phyloP scores from a whole-genome alignment of 2,797 vertebrate genomes.

The Poecilia velifera region DNA sequence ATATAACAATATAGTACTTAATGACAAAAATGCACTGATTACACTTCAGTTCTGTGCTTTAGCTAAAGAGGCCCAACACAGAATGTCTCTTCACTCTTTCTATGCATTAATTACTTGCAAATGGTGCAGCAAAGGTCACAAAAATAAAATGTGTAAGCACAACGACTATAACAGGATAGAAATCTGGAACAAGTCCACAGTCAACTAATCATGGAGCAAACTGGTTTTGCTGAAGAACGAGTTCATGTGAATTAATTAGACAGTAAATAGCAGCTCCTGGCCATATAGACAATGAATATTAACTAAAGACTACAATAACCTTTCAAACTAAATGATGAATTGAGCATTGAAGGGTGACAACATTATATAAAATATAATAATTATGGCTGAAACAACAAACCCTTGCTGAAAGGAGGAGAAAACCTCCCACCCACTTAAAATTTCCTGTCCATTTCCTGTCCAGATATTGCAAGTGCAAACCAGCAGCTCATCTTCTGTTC shows the following conservation, averaged over 20 bases:
- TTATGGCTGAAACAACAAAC: neutral
- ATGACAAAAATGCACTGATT: neutral
- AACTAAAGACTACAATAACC: neutral
- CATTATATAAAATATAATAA: neutral
- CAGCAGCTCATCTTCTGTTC: conserved; percentile 12
- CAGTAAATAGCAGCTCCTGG: neutral
- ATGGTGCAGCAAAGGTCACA: neutral
- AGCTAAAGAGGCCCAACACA: neutral
- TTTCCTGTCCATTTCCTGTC: neutral
- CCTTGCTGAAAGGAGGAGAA: neutral
- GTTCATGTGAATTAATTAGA: neutral
- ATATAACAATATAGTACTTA: no score
- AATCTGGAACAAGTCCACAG: neutral
- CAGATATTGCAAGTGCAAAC: neutral
- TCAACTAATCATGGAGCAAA: neutral
- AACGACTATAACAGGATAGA: neutral
- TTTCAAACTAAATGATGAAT: neutral
- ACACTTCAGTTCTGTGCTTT: neutral
- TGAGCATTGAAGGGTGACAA: neutral
- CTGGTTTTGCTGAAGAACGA: neutral
- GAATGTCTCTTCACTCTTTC: neutral
- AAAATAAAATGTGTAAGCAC: neutral
- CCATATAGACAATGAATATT: neutral
- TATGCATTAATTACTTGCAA: neutral
- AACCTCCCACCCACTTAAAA: neutral